Evolutionary conservation across 2,888 invertebrate genomes (phyloP), one percentile per base, ranked within the genome.

Genomic region (Branchinecta sandiegonensis): DNA sequence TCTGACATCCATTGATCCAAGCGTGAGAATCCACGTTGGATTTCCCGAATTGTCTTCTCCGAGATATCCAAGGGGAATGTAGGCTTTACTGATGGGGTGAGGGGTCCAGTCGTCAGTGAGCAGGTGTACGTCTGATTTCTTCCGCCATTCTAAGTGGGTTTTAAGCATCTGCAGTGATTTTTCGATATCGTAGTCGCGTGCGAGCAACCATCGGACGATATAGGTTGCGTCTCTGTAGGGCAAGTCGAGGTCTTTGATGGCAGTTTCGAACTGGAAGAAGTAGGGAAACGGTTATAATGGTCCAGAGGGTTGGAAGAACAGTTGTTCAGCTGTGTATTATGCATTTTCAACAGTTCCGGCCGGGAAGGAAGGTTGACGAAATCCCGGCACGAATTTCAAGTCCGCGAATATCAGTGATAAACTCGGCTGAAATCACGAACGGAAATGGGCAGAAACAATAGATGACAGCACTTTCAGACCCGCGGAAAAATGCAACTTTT

Each of bases 21-120:
- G 63, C 63, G 23, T 56, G n/a, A 56, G 63, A 17, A 56, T 56
- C 63, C 63, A 56, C 9, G 63, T 56, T 56, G 63, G 63, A 10
- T 56, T 56, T 56, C 23, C 9, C 8, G n/a, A n/a, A 8, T 17
- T 56, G 1, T 56, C 63, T 56, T 56, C 63, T 8, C 63, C 63
- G 23, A 56, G 63, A 56, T 17, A 56, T 56, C 63, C 63, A 9
- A 56, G 23, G 8, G 63, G 63, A 10, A 56, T 56, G 10, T 56
- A 23, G 9, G 11, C n/a, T 10, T 23, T 56, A 23, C 14, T 23
- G 63, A 56, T 56, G 10, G 63, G 23, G 23, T n/a, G n/a, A 17
- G 63, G 63, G n/a, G 23, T 56, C 63, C 63, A 56, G n/a, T n/a
- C 10, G 63, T 56, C 63, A 9, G 63, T 56, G 23, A 56, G 63